These are phyloP conservation scores for Geotrypetes seraphini DNA, from an alignment of 2,797 vertebrate genomes.

Conservation along the genomic window DNA sequence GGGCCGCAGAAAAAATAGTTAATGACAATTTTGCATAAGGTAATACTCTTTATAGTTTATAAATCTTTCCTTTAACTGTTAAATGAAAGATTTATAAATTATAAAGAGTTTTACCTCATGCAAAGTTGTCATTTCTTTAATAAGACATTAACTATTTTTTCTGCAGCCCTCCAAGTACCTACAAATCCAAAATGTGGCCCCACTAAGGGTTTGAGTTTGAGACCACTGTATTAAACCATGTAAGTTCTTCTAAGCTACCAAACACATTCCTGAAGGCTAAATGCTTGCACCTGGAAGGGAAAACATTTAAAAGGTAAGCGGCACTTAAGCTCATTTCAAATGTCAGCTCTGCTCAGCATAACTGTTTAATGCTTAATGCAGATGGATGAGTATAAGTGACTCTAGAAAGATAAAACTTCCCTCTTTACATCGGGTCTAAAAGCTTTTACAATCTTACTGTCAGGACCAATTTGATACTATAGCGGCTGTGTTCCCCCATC, in stretches of 20 bases:
- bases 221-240: conserved; percentile 3
- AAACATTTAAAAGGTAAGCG: conserved; percentile 55
- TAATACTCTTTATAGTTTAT: no score
- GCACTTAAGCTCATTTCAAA: conserved; percentile 54
- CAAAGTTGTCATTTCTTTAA: no score
- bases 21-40: no score
- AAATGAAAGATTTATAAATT: no score
- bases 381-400: conserved; percentile 47
- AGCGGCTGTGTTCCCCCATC: conserved; percentile 45
- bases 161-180: no score
- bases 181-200: no score
- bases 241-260: neutral
- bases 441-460: conserved; percentile 58
- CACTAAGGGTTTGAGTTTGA: no score
- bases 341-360: conserved; percentile 49
- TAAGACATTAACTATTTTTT: no score
- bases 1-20: no score
- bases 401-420: conserved; percentile 45
- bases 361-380: conserved; percentile 46
- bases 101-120: no score
- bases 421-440: conserved; percentile 44
- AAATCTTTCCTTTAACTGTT: no score
- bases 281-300: conserved; percentile 34
- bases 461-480: conserved; percentile 47
- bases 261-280: conserved; percentile 5